Percentiles rank a stretch among this genome's conserved stretches.
phyloP scores from a whole-genome alignment of 2,113 vertebrate genomes.

The Ancistrus triradiatus region DNA sequence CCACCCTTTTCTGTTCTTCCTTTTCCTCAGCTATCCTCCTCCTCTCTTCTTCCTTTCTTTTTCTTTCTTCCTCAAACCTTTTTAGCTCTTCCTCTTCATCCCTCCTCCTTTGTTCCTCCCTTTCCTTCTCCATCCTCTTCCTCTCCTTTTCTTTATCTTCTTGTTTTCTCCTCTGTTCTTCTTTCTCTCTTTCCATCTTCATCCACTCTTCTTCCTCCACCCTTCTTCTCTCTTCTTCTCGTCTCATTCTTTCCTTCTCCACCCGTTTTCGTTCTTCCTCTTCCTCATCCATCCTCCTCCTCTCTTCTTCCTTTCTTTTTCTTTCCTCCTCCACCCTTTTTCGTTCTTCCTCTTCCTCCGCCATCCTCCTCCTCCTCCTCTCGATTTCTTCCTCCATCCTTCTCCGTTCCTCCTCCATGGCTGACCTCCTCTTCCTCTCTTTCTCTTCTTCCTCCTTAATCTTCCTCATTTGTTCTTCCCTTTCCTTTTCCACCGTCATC shows the following conservation, averaged over 20 bases:
- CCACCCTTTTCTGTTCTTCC: slow-evolving; percentile 1
- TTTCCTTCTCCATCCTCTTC: background rate
- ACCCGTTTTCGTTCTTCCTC: slow-evolving; percentile 62
- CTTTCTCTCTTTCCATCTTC: background rate
- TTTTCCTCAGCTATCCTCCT: background rate
- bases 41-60: background rate
- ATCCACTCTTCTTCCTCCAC: background rate
- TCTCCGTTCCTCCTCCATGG: no score
- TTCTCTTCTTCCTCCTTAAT: no score
- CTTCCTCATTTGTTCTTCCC: no score
- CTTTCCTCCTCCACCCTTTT: no score
- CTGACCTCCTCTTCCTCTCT: no score
- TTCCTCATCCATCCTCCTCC: no score
- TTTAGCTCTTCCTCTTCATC: background rate
- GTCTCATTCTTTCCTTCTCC: background rate
- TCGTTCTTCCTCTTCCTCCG: no score
- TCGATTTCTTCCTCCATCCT: no score
- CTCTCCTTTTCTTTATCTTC: background rate
- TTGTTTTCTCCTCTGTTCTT: background rate
- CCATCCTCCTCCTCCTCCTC: no score
- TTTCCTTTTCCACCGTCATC: background rate
- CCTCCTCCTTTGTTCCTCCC: background rate
- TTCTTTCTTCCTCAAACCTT: no score
- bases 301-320: no score
- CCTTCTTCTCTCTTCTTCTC: background rate